Conservation (phyloP, 1,140 invertebrate species). For the Diplogasteroides magnus region DNA sequence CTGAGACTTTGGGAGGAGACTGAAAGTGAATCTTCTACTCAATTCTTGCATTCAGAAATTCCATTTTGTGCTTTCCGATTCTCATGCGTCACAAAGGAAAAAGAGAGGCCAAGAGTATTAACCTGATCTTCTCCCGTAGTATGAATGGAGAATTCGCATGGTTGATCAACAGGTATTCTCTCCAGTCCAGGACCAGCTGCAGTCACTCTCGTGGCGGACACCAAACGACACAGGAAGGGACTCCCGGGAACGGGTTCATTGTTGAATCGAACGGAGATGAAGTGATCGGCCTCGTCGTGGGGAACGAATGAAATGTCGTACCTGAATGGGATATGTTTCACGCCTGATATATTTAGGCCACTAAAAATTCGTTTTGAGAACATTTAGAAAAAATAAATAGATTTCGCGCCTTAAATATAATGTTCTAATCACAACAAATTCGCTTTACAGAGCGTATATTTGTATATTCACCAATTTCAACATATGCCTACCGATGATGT, state of each 20-base stretch:
- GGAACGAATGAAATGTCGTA: slow-evolving; percentile 94
- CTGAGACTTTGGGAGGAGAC: slow-evolving; percentile 27
- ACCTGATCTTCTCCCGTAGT: slow-evolving; percentile 61
- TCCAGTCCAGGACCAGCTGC: slow-evolving; percentile 75
- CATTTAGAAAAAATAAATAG: too few relatives aligned
- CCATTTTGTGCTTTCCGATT: too few relatives aligned
- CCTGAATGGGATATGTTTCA: slow-evolving; percentile 60
- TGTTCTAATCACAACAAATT: too few relatives aligned
- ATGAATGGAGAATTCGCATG: slow-evolving; percentile 78
- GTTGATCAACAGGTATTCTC: slow-evolving; percentile 80
- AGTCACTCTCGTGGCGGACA: slow-evolving; percentile 64
- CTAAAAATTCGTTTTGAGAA: too few relatives aligned
- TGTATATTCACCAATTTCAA: too few relatives aligned
- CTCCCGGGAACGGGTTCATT: slow-evolving; percentile 84
- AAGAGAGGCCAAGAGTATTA: not conserved
- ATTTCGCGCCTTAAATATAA: too few relatives aligned
- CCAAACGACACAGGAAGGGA: slow-evolving; percentile 47
- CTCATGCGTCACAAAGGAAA: too few relatives aligned
- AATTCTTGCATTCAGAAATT: too few relatives aligned
- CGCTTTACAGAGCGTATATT: too few relatives aligned
- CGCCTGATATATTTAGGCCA: too few relatives aligned
- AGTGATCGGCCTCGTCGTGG: slow-evolving; percentile 82
- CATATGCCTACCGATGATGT: slow-evolving; percentile 63
- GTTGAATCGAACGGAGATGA: slow-evolving; percentile 93
- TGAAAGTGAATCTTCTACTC: too few relatives aligned